Evolutionary conservation across 2,888 invertebrate species (phyloP).

Genomic region (Chouioia cunea): DNA sequence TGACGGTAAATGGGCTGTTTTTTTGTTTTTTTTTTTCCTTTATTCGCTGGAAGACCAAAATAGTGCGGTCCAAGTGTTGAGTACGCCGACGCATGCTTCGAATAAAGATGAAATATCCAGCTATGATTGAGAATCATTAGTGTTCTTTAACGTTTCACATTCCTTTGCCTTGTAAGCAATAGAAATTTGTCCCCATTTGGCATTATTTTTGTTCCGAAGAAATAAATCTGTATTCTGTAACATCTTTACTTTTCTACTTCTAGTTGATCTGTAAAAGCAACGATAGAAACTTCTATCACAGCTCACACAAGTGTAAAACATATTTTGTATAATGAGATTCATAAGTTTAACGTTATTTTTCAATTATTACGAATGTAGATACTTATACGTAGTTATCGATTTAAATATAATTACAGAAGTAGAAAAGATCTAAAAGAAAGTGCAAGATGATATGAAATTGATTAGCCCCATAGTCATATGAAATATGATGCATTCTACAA

Average conservation of each 20-base stretch:
- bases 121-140: slow-evolving; percentile 49
- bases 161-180: slow-evolving; percentile 35
- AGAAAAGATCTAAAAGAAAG: slow-evolving; percentile 37
- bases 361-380: neutral
- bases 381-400: slow-evolving; percentile 15
- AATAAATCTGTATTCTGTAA: no score
- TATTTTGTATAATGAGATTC: slow-evolving; percentile 7
- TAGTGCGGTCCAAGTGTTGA: slow-evolving; percentile 34
- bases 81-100: slow-evolving; percentile 42
- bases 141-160: slow-evolving; percentile 37
- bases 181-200: no score
- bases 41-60: slow-evolving; percentile 38
- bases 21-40: slow-evolving; percentile 22
- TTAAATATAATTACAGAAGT: slow-evolving; percentile 43
- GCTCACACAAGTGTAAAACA: no score
- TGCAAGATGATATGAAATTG: slow-evolving; percentile 29
- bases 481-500: slow-evolving; percentile 46
- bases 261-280: no score
- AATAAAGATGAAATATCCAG: slow-evolving; percentile 44
- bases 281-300: no score
- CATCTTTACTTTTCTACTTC: no score
- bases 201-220: no score
- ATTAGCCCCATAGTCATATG: slow-evolving; percentile 38
- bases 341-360: slow-evolving; percentile 25
- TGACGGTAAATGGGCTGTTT: slow-evolving; percentile 48